Base-by-base conservation (phyloP, 1,140 invertebrate species). In the Drepana arcuata region DNA sequence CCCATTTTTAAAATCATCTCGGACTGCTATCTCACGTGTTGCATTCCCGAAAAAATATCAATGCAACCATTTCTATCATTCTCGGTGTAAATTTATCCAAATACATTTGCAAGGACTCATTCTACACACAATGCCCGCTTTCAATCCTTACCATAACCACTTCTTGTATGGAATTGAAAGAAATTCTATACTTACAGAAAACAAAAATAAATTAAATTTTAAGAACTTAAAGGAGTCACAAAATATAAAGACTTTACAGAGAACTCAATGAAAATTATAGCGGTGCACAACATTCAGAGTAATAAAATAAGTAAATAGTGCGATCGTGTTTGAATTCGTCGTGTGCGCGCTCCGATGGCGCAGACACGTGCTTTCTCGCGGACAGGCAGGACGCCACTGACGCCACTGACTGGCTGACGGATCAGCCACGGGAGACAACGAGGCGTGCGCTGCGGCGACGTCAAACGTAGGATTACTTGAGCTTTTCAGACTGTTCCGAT, bases 1-100 rank as follows among this genome's bases (percentile, higher is more conserved):
- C 72, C 72, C 56, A 72, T 65, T 54, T 81, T 81, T 16, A 78
- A 54, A 45, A 81, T 74, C 77, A 81, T 81, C 28, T 49, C 54
- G 34, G 32, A 31, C 12, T 16, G 52, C 33, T 70, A 12, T 35
- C 26, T 41, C 32, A 34, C 34, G 38, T 27, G 28, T 24, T 2
- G 23, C 43, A 46, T 40, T 25, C 34, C 9, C 5, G 9, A 15
- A 27, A 14, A 21, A 21, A 21, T 21, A 21, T 21, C 9, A 21
- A 21, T 9, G 9, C 18, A 21, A 21, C 4, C 18, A 21, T 5
- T 5, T 9, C 4, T 5, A 21, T 21, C 18, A 21, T 9, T 9
- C 9, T 21, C 9, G 18, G 18, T 21, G 9, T 21, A 21, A 5
- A 4, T 21, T 21, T 9, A 5, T 5, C 9, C 18, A 5, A 21